Evolutionary conservation across 2,888 invertebrate species (phyloP).

Genomic region (Cordilura impudica): DNA sequence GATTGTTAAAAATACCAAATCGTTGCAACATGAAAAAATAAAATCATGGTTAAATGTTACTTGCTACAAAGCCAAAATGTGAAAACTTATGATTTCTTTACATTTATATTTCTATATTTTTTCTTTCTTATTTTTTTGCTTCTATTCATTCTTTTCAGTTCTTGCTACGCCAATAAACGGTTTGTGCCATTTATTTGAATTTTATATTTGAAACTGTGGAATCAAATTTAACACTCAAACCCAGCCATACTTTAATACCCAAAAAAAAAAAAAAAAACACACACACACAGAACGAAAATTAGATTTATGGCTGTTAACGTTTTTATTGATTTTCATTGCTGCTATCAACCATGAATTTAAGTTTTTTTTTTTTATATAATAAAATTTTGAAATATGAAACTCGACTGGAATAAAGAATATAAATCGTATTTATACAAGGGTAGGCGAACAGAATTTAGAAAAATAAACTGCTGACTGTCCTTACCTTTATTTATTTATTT

Average conservation of each 20-base stretch:
- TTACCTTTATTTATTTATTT: too few relatives aligned
- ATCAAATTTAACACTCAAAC: conserved; percentile 26
- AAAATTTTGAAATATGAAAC: conserved; percentile 17
- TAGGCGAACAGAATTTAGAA: background rate
- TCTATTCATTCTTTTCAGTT: background rate
- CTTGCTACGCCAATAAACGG: conserved; percentile 19
- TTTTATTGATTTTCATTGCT: conserved; percentile 66
- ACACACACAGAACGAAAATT: conserved; percentile 55
- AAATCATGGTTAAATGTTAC: conserved; percentile 36
- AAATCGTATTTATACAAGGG: conserved; percentile 18
- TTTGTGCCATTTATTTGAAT: conserved; percentile 47
- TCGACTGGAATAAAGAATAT: conserved; percentile 40
- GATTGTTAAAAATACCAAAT: conserved; percentile 35
- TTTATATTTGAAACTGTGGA: conserved; percentile 31
- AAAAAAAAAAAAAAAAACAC: conserved; percentile 15
- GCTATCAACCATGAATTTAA: conserved; percentile 52
- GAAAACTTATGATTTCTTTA: conserved; percentile 62
- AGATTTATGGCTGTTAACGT: conserved; percentile 60
- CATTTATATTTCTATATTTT: background rate
- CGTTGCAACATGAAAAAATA: conserved; percentile 22
- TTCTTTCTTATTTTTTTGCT: background rate
- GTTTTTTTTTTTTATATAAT: conserved; percentile 9
- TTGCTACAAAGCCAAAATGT: conserved; percentile 49
- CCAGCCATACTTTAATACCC: background rate
- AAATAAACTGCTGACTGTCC: conserved; percentile 11